Conservation (phyloP, 2,113 vertebrate genomes). For the Elanus axillaris region DNA sequence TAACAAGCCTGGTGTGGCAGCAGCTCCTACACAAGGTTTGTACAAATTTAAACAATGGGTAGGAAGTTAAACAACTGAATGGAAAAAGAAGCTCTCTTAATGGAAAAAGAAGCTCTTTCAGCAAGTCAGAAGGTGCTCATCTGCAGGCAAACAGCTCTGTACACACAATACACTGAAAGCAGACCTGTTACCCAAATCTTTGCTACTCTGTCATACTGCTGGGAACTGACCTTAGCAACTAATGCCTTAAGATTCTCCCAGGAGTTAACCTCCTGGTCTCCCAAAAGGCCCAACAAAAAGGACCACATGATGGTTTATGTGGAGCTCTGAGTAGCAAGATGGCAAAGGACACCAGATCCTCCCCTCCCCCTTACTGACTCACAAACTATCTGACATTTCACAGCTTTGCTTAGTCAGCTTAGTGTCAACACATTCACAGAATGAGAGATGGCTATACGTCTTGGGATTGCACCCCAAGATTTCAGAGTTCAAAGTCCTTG, state of each 20-base stretch:
- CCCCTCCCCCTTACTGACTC: background rate
- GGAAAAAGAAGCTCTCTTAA: conserved; percentile 49
- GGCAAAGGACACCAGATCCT: conserved; percentile 29
- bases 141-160: background rate
- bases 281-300: background rate
- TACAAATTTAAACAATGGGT: background rate
- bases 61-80: conserved; percentile 42
- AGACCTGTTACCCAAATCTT: background rate
- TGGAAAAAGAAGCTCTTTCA: conserved; percentile 51
- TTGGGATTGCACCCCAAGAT: conserved; percentile 58
- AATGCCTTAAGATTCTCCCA: background rate
- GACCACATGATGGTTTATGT: background rate
- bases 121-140: conserved; percentile 55
- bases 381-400: conserved; percentile 55
- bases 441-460: conserved; percentile 82
- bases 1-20: conserved; percentile 9
- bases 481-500: conserved; percentile 24
- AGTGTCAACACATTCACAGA: conserved; percentile 92
- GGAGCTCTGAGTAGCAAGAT: conserved; percentile 20
- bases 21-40: conserved; percentile 58
- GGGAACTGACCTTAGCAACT: background rate
- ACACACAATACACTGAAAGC: background rate
- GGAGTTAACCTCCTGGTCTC: background rate
- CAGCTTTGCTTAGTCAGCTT: conserved; percentile 74
- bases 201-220: conserved; percentile 1